Evolutionary conservation across 2,113 vertebrate genomes (phyloP), one percentile per base, ranked within the genome.

Genomic region (Neoarius graeffei): DNA sequence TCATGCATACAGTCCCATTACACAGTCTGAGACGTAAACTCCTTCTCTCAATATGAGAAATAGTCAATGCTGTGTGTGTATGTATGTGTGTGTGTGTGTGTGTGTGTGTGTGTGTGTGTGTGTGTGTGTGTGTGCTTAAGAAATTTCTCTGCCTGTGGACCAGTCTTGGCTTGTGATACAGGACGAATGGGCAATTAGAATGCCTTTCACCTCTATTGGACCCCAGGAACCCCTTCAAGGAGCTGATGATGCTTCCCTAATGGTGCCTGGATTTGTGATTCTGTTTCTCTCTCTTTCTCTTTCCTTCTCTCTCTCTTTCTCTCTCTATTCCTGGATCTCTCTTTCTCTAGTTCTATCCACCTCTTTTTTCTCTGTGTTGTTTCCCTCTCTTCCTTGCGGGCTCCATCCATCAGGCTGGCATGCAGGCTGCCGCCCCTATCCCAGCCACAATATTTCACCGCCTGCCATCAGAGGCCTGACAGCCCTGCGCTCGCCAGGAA

Each of bases 341-440:
- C 85, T 35, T 86, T 89, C 91, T 92, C 91, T 91, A 90, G 59
- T 48, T 71, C 69, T 57, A 54, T 67, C 66, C 66, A 83, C 50
- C 66, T 81, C 86, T 87, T 84, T 87, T 89, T 48, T 89, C 91
- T 92, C 94, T 88, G 80, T 83, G 79, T 88, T 88, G 84, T 89
- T 86, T 90, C 89, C 93, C 92, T 91, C 92, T 92, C 92, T 93
- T 95, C 96, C 95, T 96, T 94, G 94, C 95, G 96, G 96, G 96
- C 94, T 92, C 96, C 96, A 98, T 98, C 97, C 96, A 97, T 98
- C 97, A 98, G 96, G 94, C 96, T 97, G 97, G 97, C 97, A 96
- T 96, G 97, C 96, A 96, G 95, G 96, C 97, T 97, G 96, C 96
- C 95, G 96, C 97, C 96, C 95, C 95, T 95, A 96, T 97, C 96